A percentile compares a stretch with the other conserved stretches of the same genome.
Conservation (phyloP, 2,113 vertebrate genomes). For the Protobothrops mucrosquamatus region DNA sequence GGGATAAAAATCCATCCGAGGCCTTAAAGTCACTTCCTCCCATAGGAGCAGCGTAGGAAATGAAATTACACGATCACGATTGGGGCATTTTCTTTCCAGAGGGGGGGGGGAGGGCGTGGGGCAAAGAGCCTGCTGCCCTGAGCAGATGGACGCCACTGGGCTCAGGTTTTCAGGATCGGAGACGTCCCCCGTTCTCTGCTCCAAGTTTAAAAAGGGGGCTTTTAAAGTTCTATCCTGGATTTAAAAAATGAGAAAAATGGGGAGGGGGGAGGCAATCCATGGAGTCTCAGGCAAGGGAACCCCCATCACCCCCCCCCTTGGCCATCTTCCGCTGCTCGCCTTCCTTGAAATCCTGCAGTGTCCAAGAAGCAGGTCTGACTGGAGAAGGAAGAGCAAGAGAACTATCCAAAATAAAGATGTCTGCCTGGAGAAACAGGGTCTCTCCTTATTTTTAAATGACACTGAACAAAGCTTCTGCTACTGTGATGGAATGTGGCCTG, state of each 20-base stretch:
- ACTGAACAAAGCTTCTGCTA: neutral
- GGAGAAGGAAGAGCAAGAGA: neutral
- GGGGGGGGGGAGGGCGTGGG: neutral
- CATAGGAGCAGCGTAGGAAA: neutral
- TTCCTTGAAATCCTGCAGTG: neutral
- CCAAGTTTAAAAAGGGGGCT: neutral
- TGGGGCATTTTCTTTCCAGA: neutral
- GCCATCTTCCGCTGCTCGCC: neutral
- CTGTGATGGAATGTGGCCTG: neutral
- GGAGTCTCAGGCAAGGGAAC: neutral
- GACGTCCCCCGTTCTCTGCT: neutral
- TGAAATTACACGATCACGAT: rapidly evolving
- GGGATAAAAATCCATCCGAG: neutral
- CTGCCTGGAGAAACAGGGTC: neutral
- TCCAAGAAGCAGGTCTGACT: neutral
- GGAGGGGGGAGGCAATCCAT: neutral
- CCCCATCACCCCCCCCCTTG: neutral
- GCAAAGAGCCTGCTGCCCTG: neutral
- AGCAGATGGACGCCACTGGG: neutral
- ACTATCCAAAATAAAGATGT: neutral
- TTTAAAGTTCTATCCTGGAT: neutral
- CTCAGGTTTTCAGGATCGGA: neutral
- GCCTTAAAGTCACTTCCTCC: neutral
- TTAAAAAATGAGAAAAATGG: neutral
- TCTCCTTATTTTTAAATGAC: neutral